Conservation (phyloP, 1,140 invertebrate genomes). For the Pseudachorutes palmiensis region DNA sequence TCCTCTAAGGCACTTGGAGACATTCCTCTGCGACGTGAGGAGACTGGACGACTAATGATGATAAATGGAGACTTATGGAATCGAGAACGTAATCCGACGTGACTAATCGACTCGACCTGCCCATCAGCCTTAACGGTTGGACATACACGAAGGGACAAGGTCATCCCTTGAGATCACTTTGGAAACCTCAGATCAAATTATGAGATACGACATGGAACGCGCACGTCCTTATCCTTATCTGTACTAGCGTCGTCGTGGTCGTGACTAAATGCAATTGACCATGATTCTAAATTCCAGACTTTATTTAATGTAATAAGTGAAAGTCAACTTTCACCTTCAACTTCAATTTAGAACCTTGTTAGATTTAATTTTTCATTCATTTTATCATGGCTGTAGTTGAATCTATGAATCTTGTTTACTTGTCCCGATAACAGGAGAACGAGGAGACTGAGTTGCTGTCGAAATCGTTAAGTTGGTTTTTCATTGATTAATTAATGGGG, state of each 20-base stretch:
- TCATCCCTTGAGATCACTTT: neutral
- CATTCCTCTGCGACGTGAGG: neutral
- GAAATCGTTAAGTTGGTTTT: too few species aligned
- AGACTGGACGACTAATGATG: neutral
- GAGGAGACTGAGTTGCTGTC: too few species aligned
- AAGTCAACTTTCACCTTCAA: neutral
- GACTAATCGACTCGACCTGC: slow-evolving; percentile 5
- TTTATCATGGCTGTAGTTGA: too few species aligned
- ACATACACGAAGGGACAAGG: neutral
- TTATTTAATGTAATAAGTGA: neutral
- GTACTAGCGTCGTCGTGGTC: too few species aligned
- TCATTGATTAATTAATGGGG: neutral
- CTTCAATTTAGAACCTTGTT: too few species aligned
- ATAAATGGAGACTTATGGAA: slow-evolving; percentile 13
- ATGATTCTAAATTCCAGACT: neutral
- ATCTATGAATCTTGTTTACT: too few species aligned
- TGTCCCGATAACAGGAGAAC: too few species aligned
- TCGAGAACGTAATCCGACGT: slow-evolving; percentile 9
- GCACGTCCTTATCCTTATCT: neutral
- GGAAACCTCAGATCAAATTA: neutral
- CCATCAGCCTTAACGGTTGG: neutral
- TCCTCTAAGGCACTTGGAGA: neutral
- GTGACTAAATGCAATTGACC: neutral
- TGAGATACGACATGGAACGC: neutral
- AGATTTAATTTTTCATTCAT: too few species aligned